phyloP scores from a whole-genome alignment of 2,888 invertebrate genomes.

The Drosophila acutilabella region DNA sequence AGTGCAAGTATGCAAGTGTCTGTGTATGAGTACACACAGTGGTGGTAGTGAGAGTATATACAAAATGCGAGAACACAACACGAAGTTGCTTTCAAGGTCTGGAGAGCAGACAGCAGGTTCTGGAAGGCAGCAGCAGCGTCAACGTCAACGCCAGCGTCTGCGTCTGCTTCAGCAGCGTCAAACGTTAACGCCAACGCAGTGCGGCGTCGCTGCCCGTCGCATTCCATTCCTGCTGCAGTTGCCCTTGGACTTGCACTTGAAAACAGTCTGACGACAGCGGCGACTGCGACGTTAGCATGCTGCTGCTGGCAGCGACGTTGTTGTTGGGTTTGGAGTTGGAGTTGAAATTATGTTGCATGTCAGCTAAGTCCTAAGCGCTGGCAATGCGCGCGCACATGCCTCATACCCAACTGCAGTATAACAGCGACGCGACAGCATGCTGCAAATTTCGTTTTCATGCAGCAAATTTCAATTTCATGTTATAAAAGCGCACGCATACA shows the following conservation, averaged over 20 bases:
- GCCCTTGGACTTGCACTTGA: constrained; percentile 84
- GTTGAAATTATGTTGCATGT: constrained; percentile 50
- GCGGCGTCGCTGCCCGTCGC: constrained; percentile 27
- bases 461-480: constrained; percentile 79
- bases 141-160: constrained; percentile 1
- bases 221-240: constrained; percentile 67
- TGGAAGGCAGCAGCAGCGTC: constrained; percentile 41
- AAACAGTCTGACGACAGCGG: constrained; percentile 48
- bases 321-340: constrained; percentile 57
- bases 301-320: constrained; percentile 19
- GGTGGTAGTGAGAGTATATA: constrained; percentile 56
- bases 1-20: constrained; percentile 65
- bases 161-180: constrained; percentile 9
- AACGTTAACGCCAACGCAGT: constrained; percentile 24
- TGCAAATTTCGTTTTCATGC: constrained; percentile 81
- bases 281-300: constrained; percentile 14
- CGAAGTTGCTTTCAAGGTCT: constrained; percentile 83
- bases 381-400: constrained; percentile 69
- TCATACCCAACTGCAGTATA: constrained; percentile 45
- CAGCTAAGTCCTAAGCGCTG: constrained; percentile 33
- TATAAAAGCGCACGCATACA: constrained; percentile 59
- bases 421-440: constrained; percentile 49
- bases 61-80: constrained; percentile 29
- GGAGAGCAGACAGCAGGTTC: constrained; percentile 67
- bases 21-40: constrained; percentile 27